Conservation (phyloP, 2,797 vertebrate genomes). For the Crocidura indochinensis region DNA sequence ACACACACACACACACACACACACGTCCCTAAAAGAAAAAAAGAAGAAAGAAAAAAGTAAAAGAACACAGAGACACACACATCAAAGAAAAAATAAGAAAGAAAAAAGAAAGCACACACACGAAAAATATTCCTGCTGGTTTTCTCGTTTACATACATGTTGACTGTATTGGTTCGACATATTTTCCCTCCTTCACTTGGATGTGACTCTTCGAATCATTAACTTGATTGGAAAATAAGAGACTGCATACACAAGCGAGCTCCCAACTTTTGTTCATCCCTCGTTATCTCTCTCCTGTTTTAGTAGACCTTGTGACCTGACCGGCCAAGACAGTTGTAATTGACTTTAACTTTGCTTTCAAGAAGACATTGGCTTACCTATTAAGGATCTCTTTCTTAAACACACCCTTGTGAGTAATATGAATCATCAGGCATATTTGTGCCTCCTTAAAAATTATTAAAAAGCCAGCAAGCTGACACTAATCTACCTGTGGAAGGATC, state of each 20-base stretch:
- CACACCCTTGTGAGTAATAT: slow-evolving; percentile 18
- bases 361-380: slow-evolving; percentile 32
- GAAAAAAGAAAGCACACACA: no score
- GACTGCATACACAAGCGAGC: background rate
- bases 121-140: background rate
- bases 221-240: slow-evolving; percentile 56
- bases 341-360: background rate
- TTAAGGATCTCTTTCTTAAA: slow-evolving; percentile 40
- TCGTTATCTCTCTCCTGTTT: background rate
- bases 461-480: slow-evolving; percentile 12
- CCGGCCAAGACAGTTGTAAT: background rate
- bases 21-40: background rate
- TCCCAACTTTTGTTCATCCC: background rate
- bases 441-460: slow-evolving; percentile 33
- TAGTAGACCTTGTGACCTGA: no score
- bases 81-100: no score
- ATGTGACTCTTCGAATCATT: slow-evolving; percentile 14
- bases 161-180: background rate
- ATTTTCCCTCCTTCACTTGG: background rate
- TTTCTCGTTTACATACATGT: background rate
- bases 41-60: no score
- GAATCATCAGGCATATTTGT: background rate
- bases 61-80: no score
- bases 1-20: no score
- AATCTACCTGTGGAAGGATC: slow-evolving; percentile 10